phyloP scores from a whole-genome alignment of 1,140 invertebrate genomes.

The Papilio dardanus region DNA sequence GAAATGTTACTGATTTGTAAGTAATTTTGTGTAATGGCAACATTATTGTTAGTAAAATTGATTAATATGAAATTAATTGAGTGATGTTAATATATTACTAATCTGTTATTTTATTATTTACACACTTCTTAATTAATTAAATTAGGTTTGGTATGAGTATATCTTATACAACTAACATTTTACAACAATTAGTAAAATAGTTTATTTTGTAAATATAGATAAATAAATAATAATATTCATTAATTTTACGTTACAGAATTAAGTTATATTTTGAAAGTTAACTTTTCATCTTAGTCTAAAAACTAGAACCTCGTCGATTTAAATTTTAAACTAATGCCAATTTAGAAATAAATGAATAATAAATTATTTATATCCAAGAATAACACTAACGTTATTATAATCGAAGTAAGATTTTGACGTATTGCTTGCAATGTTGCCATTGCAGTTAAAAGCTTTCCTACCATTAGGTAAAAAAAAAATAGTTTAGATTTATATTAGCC shows the following conservation, averaged over 20 bases:
- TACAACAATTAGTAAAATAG: background rate
- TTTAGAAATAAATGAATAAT: background rate
- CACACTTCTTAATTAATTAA: constrained; percentile 50
- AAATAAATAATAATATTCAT: background rate
- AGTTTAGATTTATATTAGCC: background rate
- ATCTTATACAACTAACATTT: background rate
- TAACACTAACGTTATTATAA: background rate
- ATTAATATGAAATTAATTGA: constrained; percentile 35
- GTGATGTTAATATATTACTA: constrained; percentile 37
- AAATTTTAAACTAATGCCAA: constrained; percentile 8
- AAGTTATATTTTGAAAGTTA: background rate
- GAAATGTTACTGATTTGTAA: constrained; percentile 4
- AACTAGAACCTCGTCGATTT: constrained; percentile 31
- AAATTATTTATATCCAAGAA: no score
- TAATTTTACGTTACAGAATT: background rate
- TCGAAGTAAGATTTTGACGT: background rate
- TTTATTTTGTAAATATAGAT: background rate
- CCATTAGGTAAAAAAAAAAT: background rate
- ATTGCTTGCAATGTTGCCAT: background rate
- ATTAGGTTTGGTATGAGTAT: constrained; percentile 56
- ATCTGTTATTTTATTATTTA: constrained; percentile 43
- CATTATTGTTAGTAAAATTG: constrained; percentile 6
- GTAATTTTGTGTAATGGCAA: constrained; percentile 32
- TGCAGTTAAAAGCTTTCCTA: background rate
- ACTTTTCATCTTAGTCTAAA: constrained; percentile 17